Evolutionary conservation across 1,140 invertebrate genomes (phyloP), one percentile per base, ranked within the genome.

Genomic region (Lithobius niger): DNA sequence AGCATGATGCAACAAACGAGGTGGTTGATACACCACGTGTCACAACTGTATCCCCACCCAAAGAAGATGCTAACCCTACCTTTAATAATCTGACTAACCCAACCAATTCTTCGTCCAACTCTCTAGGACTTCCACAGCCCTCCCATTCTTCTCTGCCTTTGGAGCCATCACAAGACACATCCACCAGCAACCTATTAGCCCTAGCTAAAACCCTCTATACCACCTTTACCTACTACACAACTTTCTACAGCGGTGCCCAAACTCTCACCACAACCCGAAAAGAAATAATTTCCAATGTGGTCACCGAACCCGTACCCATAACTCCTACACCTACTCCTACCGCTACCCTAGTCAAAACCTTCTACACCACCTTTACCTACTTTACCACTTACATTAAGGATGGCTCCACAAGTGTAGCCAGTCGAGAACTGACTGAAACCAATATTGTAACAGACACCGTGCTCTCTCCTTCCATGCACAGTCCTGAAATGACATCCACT

Each of bases 171-270:
- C n/a, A n/a, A n/a, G n/a, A n/a, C n/a, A n/a, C n/a, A n/a, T n/a
- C n/a, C n/a, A n/a, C 31, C 10, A 36, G 31, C 31, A 36, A 10
- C n/a, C n/a, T 36, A 36, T 36, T n/a, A 10, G n/a, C 10, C n/a
- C n/a, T 36, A 10, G 31, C 31, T 10, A 45, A 19, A 69, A 91
- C 88, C 0, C 85, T 84, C 65, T 90, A 85, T 57, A 90, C 88
- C 0, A 91, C 87, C 0, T 89, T 87, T 60, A 90, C 86, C 0
- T 90, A 88, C 62, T 90, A 88, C 63, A 91, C 88, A 2, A 90
- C 88, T 1, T 83, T 86, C 77, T 90, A 88, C 62, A 83, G 83
- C 61, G 84, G 82, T 2, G 82, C 82, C 50, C 81, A 80, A 43
- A 87, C 86, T 2, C 79, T 82, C 43, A 83, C 88, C 1, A 83